A percentile compares a stretch with the other conserved stretches of the same genome.
phyloP scores from a whole-genome alignment of 2,113 vertebrate genomes.

The Ameiurus melas region DNA sequence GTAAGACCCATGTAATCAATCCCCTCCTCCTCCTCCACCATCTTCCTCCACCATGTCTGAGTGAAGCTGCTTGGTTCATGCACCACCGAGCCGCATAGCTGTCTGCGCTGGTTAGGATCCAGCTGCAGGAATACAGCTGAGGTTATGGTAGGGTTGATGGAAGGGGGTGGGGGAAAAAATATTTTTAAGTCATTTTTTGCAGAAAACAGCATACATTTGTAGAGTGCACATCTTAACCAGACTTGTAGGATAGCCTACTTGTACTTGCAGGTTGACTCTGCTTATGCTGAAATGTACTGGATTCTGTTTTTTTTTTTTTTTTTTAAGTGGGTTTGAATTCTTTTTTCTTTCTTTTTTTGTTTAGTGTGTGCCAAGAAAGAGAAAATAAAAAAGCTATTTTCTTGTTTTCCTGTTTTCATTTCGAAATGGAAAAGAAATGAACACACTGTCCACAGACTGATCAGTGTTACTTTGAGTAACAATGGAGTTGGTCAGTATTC shows the following conservation, averaged over 20 bases:
- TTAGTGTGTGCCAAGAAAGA: background rate
- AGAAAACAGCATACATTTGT: background rate
- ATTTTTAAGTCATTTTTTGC: background rate
- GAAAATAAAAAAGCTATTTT: background rate
- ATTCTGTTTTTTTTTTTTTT: too few relatives aligned
- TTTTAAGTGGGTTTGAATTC: background rate
- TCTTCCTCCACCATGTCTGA: background rate
- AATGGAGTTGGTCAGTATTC: background rate
- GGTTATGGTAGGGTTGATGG: background rate
- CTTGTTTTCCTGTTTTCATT: background rate
- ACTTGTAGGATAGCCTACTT: background rate
- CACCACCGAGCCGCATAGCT: background rate
- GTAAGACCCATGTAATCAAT: conserved; percentile 74
- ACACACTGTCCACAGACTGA: background rate
- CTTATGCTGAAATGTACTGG: background rate
- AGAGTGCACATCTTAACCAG: background rate
- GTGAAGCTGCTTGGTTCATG: conserved; percentile 8
- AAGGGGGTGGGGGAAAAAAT: background rate
- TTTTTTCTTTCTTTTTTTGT: too few relatives aligned
- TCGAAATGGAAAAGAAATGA: background rate
- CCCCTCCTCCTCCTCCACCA: background rate
- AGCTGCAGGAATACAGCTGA: background rate
- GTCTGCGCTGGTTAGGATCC: background rate
- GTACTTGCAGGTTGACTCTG: background rate
- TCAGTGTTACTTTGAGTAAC: background rate